Evolutionary conservation across 2,888 invertebrate genomes (phyloP), one percentile per base, ranked within the genome.

Genomic region (Eubasilissa splendida): DNA sequence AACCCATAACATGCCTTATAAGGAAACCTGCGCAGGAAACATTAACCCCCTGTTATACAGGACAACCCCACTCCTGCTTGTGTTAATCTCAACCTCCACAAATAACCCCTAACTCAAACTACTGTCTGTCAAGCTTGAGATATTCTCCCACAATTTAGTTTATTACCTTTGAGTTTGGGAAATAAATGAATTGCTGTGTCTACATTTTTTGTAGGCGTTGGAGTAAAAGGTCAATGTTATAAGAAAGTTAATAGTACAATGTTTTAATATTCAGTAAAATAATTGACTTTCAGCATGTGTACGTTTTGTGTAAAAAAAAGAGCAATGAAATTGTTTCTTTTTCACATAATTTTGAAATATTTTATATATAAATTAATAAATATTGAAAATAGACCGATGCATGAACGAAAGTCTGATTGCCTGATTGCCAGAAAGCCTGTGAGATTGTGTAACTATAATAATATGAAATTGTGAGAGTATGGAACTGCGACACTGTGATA

Each of bases 131-230:
- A 68, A 68, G 50, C 52, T n/a, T 52, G 14, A 68, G 68, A 68
- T 52, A 68, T 68, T 42, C 68, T 58, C 50, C 14, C 14, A 50
- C 50, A 14, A 50, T n/a, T 33, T 50, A 68, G 68, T 68, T 68
- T 68, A 68, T 50, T 68, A 14, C 50, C 68, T 68, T 68, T n/a
- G 52, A 68, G 50, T 68, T 68, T 68, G 14, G 2, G 52, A 68
- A 14, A 14, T 68, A 42, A 52, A 52, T 68, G 42, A 52, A 68
- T n/a, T 68, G 52, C 50, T 68, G 42, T 68, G 52, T 68, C 66
- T 52, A 14, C 14, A 52, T 68, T 50, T 68, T 42, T 63, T 63
- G 10, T 12, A 63, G 63, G 5, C 33, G 31, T 9, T 4, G 63
- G 63, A 11, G 12, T 11, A 33, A 2, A 8, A 31, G 42, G 33